Evolutionary conservation across 2,113 vertebrate genomes (phyloP), one percentile per base, ranked within the genome.

Genomic region (Melierax canorus): DNA sequence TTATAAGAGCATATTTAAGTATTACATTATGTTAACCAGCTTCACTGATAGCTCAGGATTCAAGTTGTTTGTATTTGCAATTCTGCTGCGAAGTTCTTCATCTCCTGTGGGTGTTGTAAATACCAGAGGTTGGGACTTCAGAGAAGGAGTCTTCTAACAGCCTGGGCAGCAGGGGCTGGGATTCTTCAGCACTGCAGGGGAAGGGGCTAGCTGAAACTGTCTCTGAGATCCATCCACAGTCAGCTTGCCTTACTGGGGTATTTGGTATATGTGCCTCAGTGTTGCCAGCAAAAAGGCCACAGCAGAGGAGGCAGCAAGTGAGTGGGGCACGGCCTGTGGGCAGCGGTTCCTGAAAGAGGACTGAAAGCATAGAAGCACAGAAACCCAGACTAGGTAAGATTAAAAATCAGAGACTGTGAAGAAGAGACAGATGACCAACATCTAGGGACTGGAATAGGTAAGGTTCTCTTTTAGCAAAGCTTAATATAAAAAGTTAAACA

Each of bases 1-100:
- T 95, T 96, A n/a, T 90, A 93, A 96, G 84, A 96, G 94, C 92
- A 38, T 91, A 66, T 97, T 95, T 96, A 96, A 95, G 87, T 82
- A 88, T 91, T 93, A 64, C 69, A 72, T 95, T 96, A 91, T 75
- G 76, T 86, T 96, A 96, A 91, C 84, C 78, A 88, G 87, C 77
- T 82, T 89, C 53, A 15, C 46, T 59, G 69, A 46, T 85, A 87
- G 90, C 91, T 91, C 12, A 8, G 36, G 64, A 91, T 89, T 87
- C 45, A 48, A 64, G 56, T 85, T 94, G 87, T 84, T 94, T 85
- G 48, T 90, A 9, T 92, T 87, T 88, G 46, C 16, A 68, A 1
- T 68, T 90, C n/a, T 91, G 22, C 67, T 90, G 66, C 51, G 21
- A 11, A 51, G 32, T 45, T 83, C 64, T 7, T 86, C 17, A 7